A percentile compares a stretch with the other conserved stretches of the same genome.
These are phyloP conservation scores for Aromia moschata DNA, from an alignment of 2,888 invertebrate genomes.

Conservation along the genomic window DNA sequence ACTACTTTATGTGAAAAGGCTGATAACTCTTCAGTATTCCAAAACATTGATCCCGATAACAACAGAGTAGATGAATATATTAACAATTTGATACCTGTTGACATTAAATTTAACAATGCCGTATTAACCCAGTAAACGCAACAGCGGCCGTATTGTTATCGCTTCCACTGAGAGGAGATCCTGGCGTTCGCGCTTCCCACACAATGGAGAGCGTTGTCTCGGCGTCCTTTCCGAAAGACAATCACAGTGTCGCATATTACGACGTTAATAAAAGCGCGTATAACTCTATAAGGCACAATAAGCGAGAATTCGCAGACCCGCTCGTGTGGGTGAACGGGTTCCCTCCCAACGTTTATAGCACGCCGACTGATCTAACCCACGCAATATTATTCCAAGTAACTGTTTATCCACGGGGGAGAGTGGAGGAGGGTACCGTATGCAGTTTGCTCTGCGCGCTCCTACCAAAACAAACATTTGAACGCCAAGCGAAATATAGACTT, in stretches of 20 bases:
- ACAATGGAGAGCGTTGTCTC: no score
- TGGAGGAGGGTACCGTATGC: slow-evolving; percentile 1
- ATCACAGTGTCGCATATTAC: not conserved
- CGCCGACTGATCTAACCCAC: slow-evolving; percentile 23
- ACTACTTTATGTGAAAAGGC: no score
- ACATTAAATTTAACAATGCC: no score
- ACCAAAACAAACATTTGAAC: slow-evolving; percentile 11
- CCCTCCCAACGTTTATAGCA: slow-evolving; percentile 20
- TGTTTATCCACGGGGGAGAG: slow-evolving; percentile 25
- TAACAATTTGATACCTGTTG: no score
- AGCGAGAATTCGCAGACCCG: slow-evolving; percentile 16
- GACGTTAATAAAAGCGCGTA: slow-evolving; percentile 5
- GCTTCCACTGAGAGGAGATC: no score
- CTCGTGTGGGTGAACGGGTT: slow-evolving; percentile 24
- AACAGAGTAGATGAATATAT: no score
- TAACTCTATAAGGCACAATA: slow-evolving; percentile 27
- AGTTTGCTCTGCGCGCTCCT: not conserved
- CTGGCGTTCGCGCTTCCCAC: no score
- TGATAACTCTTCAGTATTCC: no score
- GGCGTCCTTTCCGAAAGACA: not conserved
- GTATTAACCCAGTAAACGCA: no score
- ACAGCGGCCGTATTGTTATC: no score
- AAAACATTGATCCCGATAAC: no score
- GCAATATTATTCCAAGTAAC: slow-evolving; percentile 22
- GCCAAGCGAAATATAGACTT: not conserved